These are phyloP conservation scores for Varecia variegata DNA, from an alignment of 2,797 vertebrate genomes.

Conservation along the genomic window DNA sequence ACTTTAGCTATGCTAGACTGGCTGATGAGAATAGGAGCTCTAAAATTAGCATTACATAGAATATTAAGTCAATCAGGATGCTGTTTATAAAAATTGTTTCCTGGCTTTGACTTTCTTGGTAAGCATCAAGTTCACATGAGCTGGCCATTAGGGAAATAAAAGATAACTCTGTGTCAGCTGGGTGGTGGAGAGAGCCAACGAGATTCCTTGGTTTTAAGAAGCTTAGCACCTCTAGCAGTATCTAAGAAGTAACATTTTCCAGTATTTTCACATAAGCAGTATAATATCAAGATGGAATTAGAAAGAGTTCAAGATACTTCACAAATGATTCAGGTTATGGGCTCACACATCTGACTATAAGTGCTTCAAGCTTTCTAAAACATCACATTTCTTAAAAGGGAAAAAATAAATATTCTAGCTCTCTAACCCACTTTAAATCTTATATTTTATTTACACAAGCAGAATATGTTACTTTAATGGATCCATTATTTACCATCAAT, in stretches of 20 bases:
- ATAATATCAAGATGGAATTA: neutral
- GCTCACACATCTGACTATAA: neutral
- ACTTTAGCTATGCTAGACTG: neutral
- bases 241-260: slow-evolving; percentile 56
- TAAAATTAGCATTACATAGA: slow-evolving; percentile 53
- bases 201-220: slow-evolving; percentile 34
- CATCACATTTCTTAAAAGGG: neutral
- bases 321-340: neutral
- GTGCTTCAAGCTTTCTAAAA: neutral
- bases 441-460: slow-evolving; percentile 28
- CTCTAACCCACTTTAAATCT: neutral
- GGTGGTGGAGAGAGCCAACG: slow-evolving; percentile 22
- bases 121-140: slow-evolving; percentile 27
- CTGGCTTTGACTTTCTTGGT: neutral
- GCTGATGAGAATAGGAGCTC: neutral
- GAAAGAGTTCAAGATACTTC: neutral
- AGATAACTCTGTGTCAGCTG: neutral
- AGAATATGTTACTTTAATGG: slow-evolving; percentile 1
- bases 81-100: slow-evolving; percentile 34
- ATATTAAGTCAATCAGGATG: slow-evolving; percentile 38
- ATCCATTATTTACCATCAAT: neutral
- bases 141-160: neutral
- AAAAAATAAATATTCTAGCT: neutral
- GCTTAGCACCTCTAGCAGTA: slow-evolving; percentile 54
- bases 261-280: neutral